A percentile compares a stretch with the other conserved stretches of the same genome.
Conservation (phyloP, 1,140 invertebrate species). For the Nasonia longicornis region DNA sequence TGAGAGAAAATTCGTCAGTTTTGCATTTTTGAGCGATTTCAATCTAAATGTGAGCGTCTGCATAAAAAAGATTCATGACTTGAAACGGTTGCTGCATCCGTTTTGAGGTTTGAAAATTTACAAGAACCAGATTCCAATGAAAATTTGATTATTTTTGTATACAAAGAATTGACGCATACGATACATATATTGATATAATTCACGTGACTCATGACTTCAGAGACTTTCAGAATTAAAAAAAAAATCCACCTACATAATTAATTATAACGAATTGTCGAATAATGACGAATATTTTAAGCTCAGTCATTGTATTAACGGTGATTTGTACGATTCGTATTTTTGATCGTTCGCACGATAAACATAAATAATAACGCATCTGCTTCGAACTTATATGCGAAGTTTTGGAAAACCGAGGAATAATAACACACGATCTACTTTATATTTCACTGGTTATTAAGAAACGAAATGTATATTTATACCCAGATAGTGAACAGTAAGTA, state of each 20-base stretch:
- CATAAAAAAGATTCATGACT: neutral
- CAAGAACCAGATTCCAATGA: neutral
- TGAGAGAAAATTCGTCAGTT: neutral
- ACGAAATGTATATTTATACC: neutral
- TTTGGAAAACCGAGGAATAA: neutral
- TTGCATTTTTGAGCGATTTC: neutral
- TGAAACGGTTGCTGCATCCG: neutral
- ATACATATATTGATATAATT: neutral
- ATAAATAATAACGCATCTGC: constrained; percentile 1
- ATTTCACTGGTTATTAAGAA: neutral
- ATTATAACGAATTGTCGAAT: neutral
- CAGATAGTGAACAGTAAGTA: neutral
- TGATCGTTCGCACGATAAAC: neutral
- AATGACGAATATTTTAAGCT: constrained; percentile 2
- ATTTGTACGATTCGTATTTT: neutral
- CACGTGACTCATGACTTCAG: neutral
- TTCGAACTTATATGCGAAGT: neutral
- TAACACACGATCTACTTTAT: neutral
- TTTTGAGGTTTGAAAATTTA: neutral
- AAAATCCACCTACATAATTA: neutral
- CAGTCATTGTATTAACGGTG: constrained; percentile 16
- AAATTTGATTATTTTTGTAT: neutral
- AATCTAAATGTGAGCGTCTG: neutral
- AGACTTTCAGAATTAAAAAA: neutral
- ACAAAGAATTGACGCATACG: too few species aligned